These are phyloP conservation scores for Idaea biselata DNA, from an alignment of 2,888 invertebrate genomes.

Conservation along the genomic window DNA sequence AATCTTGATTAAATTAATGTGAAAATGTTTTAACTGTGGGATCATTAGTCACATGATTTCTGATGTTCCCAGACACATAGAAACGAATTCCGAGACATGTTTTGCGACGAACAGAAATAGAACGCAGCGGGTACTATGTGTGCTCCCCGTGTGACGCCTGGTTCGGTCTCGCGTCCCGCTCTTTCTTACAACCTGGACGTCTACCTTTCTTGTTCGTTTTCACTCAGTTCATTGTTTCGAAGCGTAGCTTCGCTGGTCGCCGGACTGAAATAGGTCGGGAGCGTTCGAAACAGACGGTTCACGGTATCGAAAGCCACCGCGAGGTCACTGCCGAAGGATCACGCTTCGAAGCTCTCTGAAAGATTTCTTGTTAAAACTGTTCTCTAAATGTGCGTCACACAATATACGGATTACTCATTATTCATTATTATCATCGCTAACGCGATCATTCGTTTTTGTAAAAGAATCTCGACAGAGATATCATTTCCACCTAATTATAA, in stretches of 20 bases:
- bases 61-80: conserved; percentile 76
- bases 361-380: conserved; percentile 40
- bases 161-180: conserved; percentile 59
- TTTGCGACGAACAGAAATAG: conserved; percentile 78
- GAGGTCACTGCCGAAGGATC: conserved; percentile 74
- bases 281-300: conserved; percentile 74
- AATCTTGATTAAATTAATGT: conserved; percentile 32
- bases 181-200: conserved; percentile 53
- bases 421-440: conserved; percentile 23
- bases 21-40: conserved; percentile 43
- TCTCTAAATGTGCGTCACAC: conserved; percentile 29
- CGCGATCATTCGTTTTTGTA: conserved; percentile 31
- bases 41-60: conserved; percentile 78
- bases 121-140: conserved; percentile 74
- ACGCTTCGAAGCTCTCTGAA: conserved; percentile 43
- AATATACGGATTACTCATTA: conserved; percentile 31
- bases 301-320: conserved; percentile 70
- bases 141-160: conserved; percentile 71
- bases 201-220: conserved; percentile 66
- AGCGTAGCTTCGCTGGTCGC: conserved; percentile 67
- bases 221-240: conserved; percentile 76
- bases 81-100: conserved; percentile 80
- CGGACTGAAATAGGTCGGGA: conserved; percentile 78
- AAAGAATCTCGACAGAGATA: conserved; percentile 12
- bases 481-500: conserved; percentile 44